These are phyloP conservation scores for Carcharodon carcharias DNA, from an alignment of 2,797 vertebrate species.

Conservation along the genomic window DNA sequence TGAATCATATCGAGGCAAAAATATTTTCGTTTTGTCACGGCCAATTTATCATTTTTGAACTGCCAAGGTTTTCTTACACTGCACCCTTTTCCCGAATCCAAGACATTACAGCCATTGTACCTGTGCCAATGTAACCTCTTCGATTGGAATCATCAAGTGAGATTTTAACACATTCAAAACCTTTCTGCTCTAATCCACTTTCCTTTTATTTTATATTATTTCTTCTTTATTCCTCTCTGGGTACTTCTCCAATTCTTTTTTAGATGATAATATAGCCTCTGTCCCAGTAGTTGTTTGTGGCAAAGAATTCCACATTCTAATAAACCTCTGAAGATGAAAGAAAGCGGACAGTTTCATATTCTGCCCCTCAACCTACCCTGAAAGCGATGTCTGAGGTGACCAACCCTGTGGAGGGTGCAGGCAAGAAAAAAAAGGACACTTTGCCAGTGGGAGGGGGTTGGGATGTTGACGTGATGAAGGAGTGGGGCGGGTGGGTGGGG, in stretches of 20 bases:
- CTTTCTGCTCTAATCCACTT: neutral
- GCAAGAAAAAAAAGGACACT: too few species aligned
- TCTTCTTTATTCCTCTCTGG: neutral
- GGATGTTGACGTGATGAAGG: too few species aligned
- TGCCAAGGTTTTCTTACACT: too few species aligned
- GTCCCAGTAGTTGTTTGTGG: neutral
- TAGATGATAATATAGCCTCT: neutral
- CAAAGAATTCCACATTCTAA: neutral
- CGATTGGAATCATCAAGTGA: too few species aligned
- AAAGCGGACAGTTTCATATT: too few species aligned
- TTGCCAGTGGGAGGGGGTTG: too few species aligned
- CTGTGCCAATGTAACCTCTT: neutral
- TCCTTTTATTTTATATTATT: neutral
- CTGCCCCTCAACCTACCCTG: too few species aligned
- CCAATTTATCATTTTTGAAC: neutral
- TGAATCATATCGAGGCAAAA: neutral
- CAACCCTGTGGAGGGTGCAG: too few species aligned
- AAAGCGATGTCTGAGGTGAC: too few species aligned
- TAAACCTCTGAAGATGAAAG: neutral
- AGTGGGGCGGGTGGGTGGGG: too few species aligned
- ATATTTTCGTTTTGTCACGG: neutral
- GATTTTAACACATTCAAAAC: too few species aligned
- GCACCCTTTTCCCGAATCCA: too few species aligned
- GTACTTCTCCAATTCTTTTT: neutral
- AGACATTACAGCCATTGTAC: neutral